Evolutionary conservation across 2,113 vertebrate genomes (phyloP).

Genomic region (Paedocypris sp.): DNA sequence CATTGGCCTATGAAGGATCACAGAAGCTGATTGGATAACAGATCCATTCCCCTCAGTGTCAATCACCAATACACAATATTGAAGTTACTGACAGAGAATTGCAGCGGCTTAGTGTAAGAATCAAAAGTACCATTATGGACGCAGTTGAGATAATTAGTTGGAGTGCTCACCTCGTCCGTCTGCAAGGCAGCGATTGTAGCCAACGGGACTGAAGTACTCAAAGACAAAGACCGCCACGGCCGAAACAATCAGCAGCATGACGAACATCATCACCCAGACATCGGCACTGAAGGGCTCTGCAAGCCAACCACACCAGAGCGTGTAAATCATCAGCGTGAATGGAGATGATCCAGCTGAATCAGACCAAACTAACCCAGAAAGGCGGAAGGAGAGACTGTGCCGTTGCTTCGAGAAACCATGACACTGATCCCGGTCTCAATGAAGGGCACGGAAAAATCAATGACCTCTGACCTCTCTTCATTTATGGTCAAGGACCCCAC

Average conservation of each 20-base stretch:
- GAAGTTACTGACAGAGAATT: too few species aligned
- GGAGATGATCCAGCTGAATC: too few species aligned
- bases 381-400: conserved; percentile 95
- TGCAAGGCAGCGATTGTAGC: conserved; percentile 97
- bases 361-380: conserved; percentile 91
- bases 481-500: conserved; percentile 97
- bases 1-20: too few species aligned
- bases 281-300: conserved; percentile 97
- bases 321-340: not conserved
- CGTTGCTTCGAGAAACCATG: conserved; percentile 98
- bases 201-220: conserved; percentile 97
- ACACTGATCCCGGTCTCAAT: conserved; percentile 97
- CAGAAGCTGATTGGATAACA: too few species aligned
- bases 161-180: conserved; percentile 86
- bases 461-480: conserved; percentile 91
- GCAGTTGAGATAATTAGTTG: too few species aligned
- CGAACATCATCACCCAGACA: conserved; percentile 99
- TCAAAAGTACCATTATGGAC: too few species aligned
- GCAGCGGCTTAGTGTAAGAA: too few species aligned
- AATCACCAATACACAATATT: too few species aligned
- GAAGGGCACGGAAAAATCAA: conserved; percentile 98
- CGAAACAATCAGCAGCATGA: conserved; percentile 95
- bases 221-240: conserved; percentile 94
- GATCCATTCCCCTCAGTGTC: too few species aligned
- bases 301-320: conserved; percentile 25